Percentiles rank a stretch among this genome's conserved stretches.
Evolutionary conservation across 2,113 vertebrate species (phyloP).

Genomic region (Varanus salvator): DNA sequence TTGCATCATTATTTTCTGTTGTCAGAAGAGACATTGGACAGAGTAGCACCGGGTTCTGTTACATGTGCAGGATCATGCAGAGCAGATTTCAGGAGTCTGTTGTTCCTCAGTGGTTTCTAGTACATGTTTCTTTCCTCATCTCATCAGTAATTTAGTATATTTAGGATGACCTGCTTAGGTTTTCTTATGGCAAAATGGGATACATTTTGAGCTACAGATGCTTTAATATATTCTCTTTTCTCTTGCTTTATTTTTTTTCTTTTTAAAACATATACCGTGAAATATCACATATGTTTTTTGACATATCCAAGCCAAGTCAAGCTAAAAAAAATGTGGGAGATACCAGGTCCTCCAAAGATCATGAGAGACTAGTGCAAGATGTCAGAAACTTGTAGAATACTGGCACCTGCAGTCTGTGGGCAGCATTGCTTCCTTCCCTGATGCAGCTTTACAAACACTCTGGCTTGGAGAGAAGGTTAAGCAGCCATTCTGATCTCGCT

Average conservation of each 20-base stretch:
- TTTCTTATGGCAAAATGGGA: background rate
- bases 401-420: conserved; percentile 49
- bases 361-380: background rate
- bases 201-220: background rate
- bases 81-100: background rate
- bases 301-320: background rate
- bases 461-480: background rate
- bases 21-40: too few relatives aligned
- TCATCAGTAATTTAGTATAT: background rate
- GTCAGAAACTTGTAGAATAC: conserved; percentile 46
- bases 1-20: too few relatives aligned
- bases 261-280: background rate
- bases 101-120: background rate
- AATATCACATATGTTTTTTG: background rate
- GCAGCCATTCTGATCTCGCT: background rate
- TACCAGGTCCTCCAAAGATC: background rate
- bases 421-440: conserved; percentile 13
- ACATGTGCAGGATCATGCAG: too few relatives aligned
- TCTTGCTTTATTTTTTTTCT: background rate
- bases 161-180: background rate
- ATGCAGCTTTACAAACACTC: background rate
- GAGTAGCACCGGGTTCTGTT: too few relatives aligned
- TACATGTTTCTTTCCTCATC: background rate
- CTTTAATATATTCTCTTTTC: background rate
- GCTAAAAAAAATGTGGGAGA: background rate